Conservation (phyloP, 2,888 invertebrate species). For the Colletes collaris region DNA sequence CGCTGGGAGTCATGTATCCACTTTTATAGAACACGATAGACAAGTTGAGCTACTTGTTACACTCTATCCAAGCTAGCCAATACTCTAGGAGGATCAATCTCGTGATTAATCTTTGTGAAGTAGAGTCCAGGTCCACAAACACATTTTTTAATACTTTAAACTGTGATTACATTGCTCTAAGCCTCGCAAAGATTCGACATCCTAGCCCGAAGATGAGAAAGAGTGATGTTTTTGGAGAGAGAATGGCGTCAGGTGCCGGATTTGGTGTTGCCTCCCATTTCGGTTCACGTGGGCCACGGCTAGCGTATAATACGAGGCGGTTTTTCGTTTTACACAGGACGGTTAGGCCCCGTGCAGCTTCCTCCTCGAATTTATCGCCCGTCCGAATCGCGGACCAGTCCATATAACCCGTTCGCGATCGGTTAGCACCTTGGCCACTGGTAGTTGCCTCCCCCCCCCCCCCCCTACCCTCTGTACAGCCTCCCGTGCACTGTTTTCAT, state of each 20-base stretch:
- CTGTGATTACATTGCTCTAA: too few relatives aligned
- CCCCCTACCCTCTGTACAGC: neutral
- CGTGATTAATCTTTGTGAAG: too few relatives aligned
- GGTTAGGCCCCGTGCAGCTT: constrained; percentile 46
- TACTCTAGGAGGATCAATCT: too few relatives aligned
- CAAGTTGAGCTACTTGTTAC: too few relatives aligned
- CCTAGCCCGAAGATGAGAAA: too few relatives aligned
- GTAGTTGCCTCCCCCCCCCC: neutral
- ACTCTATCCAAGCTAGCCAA: too few relatives aligned
- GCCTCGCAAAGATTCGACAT: too few relatives aligned
- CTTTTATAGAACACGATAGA: too few relatives aligned
- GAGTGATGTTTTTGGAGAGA: too few relatives aligned
- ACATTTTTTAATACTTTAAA: too few relatives aligned
- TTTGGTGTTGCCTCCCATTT: constrained; percentile 25
- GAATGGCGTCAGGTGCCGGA: constrained; percentile 12
- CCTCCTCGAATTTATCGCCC: constrained; percentile 65
- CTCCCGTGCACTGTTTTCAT: constrained; percentile 59
- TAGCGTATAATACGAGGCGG: constrained; percentile 51
- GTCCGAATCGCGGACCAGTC: constrained; percentile 65
- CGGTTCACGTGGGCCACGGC: constrained; percentile 19
- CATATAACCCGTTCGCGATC: constrained; percentile 63
- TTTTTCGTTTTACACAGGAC: constrained; percentile 61
- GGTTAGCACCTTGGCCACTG: constrained; percentile 56
- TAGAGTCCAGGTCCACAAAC: too few relatives aligned
- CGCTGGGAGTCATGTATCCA: too few relatives aligned